Evolutionary conservation across 2,888 invertebrate species (phyloP).

Genomic region (Hypomecis punctinalis): DNA sequence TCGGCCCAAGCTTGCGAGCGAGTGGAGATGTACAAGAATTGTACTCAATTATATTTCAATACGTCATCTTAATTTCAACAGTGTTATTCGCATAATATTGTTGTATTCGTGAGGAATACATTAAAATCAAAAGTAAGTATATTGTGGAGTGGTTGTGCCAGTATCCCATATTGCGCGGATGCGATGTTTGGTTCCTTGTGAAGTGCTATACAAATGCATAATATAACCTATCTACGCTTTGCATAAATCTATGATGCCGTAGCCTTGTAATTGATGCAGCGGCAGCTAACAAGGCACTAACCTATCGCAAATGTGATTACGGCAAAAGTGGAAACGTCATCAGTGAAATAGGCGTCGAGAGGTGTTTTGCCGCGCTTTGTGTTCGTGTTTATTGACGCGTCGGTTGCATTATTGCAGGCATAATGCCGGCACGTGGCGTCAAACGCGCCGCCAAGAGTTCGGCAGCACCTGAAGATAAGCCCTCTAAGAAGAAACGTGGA

Average conservation of each 20-base stretch:
- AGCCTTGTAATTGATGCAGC: slow-evolving; percentile 77
- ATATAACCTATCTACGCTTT: slow-evolving; percentile 80
- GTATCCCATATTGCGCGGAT: slow-evolving; percentile 58
- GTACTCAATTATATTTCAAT: slow-evolving; percentile 74
- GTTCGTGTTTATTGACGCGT: slow-evolving; percentile 75
- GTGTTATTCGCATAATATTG: slow-evolving; percentile 61
- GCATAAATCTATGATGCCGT: slow-evolving; percentile 76
- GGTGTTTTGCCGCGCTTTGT: slow-evolving; percentile 72
- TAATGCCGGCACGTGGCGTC: slow-evolving; percentile 82
- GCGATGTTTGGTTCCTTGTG: slow-evolving; percentile 78
- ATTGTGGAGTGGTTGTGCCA: slow-evolving; percentile 45
- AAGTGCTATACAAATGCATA: slow-evolving; percentile 81
- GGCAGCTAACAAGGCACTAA: slow-evolving; percentile 65
- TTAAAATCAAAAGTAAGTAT: slow-evolving; percentile 74
- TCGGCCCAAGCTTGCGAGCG: slow-evolving; percentile 72
- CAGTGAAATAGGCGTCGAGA: slow-evolving; percentile 52
- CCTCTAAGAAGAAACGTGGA: slow-evolving; percentile 83
- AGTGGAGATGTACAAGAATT: slow-evolving; percentile 74
- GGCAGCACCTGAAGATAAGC: slow-evolving; percentile 67
- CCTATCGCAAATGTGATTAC: slow-evolving; percentile 75
- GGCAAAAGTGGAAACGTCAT: slow-evolving; percentile 75
- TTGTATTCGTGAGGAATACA: slow-evolving; percentile 58
- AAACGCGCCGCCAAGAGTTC: slow-evolving; percentile 79
- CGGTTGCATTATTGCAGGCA: slow-evolving; percentile 80
- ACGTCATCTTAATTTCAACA: slow-evolving; percentile 76